A percentile compares a stretch with the other conserved stretches of the same genome.
These are phyloP conservation scores for Diplosoma virens DNA, from an alignment of 23 tunicate species.

Conservation along the genomic window DNA sequence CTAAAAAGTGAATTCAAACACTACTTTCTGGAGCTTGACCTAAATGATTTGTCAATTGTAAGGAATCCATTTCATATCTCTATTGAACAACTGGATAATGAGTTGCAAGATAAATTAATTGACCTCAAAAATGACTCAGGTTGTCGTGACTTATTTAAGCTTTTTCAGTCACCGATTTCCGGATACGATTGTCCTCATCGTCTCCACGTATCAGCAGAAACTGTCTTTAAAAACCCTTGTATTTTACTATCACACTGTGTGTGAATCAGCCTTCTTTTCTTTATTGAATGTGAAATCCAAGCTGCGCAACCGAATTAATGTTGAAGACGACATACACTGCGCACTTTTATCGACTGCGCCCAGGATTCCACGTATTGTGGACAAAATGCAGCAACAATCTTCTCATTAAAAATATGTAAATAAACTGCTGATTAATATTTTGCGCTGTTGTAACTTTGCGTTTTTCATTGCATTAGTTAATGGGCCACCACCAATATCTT, in stretches of 20 bases:
- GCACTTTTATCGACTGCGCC: conserved; percentile 1
- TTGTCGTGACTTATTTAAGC: neutral
- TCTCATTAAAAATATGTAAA: conserved; percentile 25
- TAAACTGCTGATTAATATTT: conserved; percentile 24
- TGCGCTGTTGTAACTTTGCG: conserved; percentile 7
- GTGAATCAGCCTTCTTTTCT: conserved; percentile 1
- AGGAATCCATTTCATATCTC: neutral
- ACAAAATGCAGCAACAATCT: conserved; percentile 29
- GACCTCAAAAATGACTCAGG: too few relatives aligned
- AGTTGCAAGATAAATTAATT: too few relatives aligned
- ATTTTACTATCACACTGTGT: neutral
- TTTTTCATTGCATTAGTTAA: conserved; percentile 33
- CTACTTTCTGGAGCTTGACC: neutral
- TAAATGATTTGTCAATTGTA: neutral
- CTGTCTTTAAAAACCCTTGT: neutral
- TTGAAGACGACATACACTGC: too few relatives aligned
- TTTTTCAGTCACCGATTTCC: neutral
- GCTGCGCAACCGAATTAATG: too few relatives aligned
- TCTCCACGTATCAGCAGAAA: conserved; percentile 14
- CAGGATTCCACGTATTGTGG: conserved; percentile 28
- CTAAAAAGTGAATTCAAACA: neutral
- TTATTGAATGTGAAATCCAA: neutral
- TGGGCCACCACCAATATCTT: conserved; percentile 27
- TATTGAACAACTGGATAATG: too few relatives aligned
- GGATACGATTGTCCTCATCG: neutral